These are phyloP conservation scores for Thamnaconus septentrionalis DNA, from an alignment of 2,113 vertebrate species.

Conservation along the genomic window DNA sequence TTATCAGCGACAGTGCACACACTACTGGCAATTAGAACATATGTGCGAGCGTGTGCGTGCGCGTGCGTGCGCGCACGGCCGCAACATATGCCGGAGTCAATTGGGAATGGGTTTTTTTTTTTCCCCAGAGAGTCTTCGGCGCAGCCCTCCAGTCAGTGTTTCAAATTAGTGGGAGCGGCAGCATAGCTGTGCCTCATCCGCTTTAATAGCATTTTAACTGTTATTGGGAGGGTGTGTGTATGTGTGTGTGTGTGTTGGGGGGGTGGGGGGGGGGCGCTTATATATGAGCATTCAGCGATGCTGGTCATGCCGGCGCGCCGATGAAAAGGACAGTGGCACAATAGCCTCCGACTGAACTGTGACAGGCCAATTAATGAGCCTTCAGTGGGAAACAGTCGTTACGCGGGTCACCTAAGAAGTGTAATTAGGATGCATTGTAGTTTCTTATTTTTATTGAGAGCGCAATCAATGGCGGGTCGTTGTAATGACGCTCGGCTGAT, in stretches of 20 bases:
- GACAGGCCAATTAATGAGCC: constrained; percentile 95
- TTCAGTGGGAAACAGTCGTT: constrained; percentile 88
- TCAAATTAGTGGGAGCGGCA: constrained; percentile 88
- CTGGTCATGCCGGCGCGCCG: constrained; percentile 84
- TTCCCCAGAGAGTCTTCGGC: constrained; percentile 81
- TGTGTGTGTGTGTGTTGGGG: too few relatives aligned
- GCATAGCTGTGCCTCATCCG: constrained; percentile 81
- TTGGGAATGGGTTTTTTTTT: constrained; percentile 53
- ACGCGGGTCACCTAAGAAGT: constrained; percentile 92
- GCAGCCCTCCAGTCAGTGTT: constrained; percentile 86
- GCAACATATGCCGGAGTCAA: constrained; percentile 54
- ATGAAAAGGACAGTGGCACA: constrained; percentile 90
- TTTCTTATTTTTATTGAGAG: constrained; percentile 86
- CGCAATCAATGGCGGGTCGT: constrained; percentile 81
- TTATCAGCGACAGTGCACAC: constrained; percentile 46
- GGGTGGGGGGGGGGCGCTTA: constrained; percentile 73
- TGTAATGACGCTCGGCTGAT: constrained; percentile 85
- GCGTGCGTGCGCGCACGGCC: constrained; percentile 27
- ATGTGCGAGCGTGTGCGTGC: constrained; percentile 11
- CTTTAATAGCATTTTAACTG: constrained; percentile 90
- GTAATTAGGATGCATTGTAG: constrained; percentile 97
- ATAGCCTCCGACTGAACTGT: constrained; percentile 90
- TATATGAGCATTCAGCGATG: constrained; percentile 84
- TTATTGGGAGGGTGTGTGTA: constrained; percentile 64
- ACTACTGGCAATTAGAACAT: constrained; percentile 42